Evolutionary conservation across 2,113 vertebrate genomes (phyloP).

Genomic region (Chitala chitala): DNA sequence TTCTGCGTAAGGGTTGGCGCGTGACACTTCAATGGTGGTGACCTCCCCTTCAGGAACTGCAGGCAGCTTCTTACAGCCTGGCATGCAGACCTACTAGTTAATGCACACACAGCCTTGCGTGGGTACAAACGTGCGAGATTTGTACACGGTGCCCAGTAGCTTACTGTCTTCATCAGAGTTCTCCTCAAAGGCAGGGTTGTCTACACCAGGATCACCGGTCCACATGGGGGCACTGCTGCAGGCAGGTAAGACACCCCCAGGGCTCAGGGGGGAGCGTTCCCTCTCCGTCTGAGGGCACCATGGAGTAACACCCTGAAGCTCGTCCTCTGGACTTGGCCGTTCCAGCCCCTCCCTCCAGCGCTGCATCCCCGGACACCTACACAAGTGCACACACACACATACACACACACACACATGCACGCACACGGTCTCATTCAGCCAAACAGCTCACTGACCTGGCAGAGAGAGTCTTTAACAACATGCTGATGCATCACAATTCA

Average conservation of each 20-base stretch:
- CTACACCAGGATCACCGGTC: slow-evolving; percentile 76
- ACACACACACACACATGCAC: no score
- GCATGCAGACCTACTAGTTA: background rate
- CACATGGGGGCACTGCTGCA: slow-evolving; percentile 61
- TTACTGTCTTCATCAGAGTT: slow-evolving; percentile 76
- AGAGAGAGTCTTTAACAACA: no score
- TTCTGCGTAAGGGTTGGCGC: slow-evolving; percentile 90
- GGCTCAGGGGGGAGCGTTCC: slow-evolving; percentile 50
- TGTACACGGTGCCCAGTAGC: slow-evolving; percentile 40
- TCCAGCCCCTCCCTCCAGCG: slow-evolving; percentile 73
- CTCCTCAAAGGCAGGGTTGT: slow-evolving; percentile 92
- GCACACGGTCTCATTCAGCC: no score
- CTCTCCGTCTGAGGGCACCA: slow-evolving; percentile 57
- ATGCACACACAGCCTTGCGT: background rate
- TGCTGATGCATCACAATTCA: no score
- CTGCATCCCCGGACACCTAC: slow-evolving; percentile 86
- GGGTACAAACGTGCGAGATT: no score
- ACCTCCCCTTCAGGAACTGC: slow-evolving; percentile 95
- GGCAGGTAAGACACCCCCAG: slow-evolving; percentile 42
- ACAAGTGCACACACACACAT: no score
- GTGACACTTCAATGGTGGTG: slow-evolving; percentile 91
- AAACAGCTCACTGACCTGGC: no score
- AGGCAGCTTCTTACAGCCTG: slow-evolving; percentile 73
- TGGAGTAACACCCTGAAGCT: slow-evolving; percentile 56
- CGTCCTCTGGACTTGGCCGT: slow-evolving; percentile 59